Conservation (phyloP, 2,113 vertebrate genomes). For the Odontesthes bonariensis region DNA sequence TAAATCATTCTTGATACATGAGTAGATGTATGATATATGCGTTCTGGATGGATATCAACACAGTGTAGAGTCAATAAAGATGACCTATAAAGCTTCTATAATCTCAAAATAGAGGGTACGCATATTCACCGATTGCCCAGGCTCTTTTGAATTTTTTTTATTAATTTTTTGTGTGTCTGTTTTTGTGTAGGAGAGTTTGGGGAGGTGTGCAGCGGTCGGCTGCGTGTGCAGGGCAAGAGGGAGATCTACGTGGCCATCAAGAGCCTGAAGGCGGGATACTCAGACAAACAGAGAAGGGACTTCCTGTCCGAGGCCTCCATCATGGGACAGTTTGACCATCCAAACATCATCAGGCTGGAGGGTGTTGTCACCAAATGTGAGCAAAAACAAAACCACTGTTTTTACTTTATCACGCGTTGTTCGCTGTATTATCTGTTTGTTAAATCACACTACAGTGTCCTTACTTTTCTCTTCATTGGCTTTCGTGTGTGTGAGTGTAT, state of each 20-base stretch:
- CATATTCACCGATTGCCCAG: background rate
- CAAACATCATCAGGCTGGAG: constrained; percentile 84
- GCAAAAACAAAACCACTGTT: constrained; percentile 22
- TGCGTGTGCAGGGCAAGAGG: constrained; percentile 81
- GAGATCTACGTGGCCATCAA: constrained; percentile 86
- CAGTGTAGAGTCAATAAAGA: too few relatives aligned
- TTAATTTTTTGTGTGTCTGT: constrained; percentile 36
- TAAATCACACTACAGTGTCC: background rate
- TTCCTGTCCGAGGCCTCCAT: constrained; percentile 84
- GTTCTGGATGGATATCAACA: too few relatives aligned
- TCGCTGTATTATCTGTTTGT: background rate
- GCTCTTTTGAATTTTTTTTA: background rate
- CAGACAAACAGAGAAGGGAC: constrained; percentile 83
- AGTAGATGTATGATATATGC: too few relatives aligned
- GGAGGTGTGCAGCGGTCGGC: constrained; percentile 83
- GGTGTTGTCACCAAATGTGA: constrained; percentile 85
- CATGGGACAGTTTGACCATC: constrained; percentile 85
- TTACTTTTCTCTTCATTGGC: background rate
- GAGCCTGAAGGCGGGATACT: constrained; percentile 84
- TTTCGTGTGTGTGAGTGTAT: background rate
- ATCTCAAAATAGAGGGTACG: background rate
- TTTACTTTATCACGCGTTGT: background rate
- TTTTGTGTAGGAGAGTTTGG: constrained; percentile 80
- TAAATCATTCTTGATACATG: background rate
- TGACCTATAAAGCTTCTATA: background rate